Evolutionary conservation across 2,113 vertebrate species (phyloP).

Genomic region (Phyllostomus hastatus): DNA sequence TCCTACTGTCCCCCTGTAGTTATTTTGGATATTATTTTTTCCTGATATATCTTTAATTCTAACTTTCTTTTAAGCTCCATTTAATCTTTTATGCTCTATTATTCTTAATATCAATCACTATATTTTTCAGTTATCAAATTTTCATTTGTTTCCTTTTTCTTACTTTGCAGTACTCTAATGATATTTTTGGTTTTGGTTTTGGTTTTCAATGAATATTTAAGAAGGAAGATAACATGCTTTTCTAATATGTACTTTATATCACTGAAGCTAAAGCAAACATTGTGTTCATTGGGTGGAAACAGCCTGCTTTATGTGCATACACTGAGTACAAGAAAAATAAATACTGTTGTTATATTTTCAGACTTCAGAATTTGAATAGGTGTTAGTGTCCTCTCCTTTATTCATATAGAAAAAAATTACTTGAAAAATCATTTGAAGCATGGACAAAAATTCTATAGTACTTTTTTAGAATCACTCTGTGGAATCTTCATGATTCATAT

Average conservation of each 20-base stretch:
- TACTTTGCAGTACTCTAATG: background rate
- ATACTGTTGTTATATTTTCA: slow-evolving; percentile 82
- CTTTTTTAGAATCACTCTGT: background rate
- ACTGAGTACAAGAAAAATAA: slow-evolving; percentile 83
- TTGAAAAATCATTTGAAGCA: slow-evolving; percentile 47
- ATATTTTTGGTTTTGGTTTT: background rate
- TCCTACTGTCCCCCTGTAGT: background rate
- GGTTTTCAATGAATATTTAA: slow-evolving; percentile 49
- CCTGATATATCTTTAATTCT: background rate
- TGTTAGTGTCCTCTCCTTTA: slow-evolving; percentile 49
- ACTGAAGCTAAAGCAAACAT: slow-evolving; percentile 69
- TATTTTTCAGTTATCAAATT: background rate
- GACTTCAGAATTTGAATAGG: slow-evolving; percentile 56
- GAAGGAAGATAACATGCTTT: slow-evolving; percentile 38
- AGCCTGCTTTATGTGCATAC: slow-evolving; percentile 70
- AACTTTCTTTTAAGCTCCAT: background rate
- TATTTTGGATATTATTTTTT: background rate
- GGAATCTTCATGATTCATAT: background rate
- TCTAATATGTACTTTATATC: background rate
- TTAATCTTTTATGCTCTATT: background rate
- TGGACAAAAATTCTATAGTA: background rate
- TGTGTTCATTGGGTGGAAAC: slow-evolving; percentile 86
- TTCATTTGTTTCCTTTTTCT: background rate
- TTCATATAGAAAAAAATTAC: background rate
- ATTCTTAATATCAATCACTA: background rate